Evolutionary conservation across 53 echinoderm and acorn worm genomes (phyloP).

Genomic region (Arbacia lixula): DNA sequence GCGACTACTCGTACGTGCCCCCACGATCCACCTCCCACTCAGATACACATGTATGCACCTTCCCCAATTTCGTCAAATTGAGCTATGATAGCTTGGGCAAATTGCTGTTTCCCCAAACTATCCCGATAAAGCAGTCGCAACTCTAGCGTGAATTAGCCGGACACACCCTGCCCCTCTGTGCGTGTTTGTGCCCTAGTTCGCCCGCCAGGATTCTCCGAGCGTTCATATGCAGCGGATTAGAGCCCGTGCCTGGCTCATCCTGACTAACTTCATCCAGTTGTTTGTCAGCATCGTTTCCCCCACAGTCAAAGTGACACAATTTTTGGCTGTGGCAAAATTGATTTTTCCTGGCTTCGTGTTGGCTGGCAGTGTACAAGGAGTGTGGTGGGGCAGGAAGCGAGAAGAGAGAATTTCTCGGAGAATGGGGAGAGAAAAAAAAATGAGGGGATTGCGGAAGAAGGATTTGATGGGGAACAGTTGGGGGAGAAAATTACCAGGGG

Average conservation of each 20-base stretch:
- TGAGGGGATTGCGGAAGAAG: not conserved
- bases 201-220: not conserved
- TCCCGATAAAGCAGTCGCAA: too few species aligned
- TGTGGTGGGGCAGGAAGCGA: not conserved
- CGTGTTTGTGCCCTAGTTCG: not conserved
- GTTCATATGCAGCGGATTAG: constrained; percentile 23
- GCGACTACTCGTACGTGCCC: too few species aligned
- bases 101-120: too few species aligned
- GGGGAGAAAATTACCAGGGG: not conserved
- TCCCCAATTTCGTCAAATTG: not conserved
- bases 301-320: not conserved
- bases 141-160: too few species aligned
- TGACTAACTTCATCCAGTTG: constrained; percentile 14
- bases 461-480: not conserved
- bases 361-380: too few species aligned
- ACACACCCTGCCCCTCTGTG: too few species aligned
- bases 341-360: constrained; percentile 33
- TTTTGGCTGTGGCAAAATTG: constrained; percentile 18
- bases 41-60: too few species aligned
- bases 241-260: constrained; percentile 15
- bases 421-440: not conserved
- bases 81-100: not conserved
- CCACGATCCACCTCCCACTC: too few species aligned
- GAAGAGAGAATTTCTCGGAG: not conserved
- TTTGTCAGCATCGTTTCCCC: constrained; percentile 22